Evolutionary conservation across 2,888 invertebrate genomes (phyloP).

Genomic region (Syritta pipiens): DNA sequence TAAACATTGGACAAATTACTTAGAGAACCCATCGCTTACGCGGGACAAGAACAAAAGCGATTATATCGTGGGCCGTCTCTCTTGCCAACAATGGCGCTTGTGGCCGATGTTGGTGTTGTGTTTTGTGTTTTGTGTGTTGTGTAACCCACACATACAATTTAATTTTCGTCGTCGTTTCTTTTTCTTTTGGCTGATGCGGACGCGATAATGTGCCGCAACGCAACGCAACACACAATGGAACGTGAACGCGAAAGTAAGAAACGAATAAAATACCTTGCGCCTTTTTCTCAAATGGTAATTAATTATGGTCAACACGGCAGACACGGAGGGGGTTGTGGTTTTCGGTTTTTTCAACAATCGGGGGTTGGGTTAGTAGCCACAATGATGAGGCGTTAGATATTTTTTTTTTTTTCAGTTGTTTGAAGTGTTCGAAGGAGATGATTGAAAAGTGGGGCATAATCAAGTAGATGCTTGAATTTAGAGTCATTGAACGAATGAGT

Average conservation of each 20-base stretch:
- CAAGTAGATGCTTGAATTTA: no score
- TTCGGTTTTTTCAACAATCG: not conserved
- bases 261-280: slow-evolving; percentile 46
- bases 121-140: no score
- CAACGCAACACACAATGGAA: not conserved
- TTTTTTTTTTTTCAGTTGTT: not conserved
- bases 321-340: not conserved
- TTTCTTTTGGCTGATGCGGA: slow-evolving; percentile 21
- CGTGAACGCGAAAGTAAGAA: slow-evolving; percentile 9
- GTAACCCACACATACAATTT: slow-evolving; percentile 44
- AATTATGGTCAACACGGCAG: slow-evolving; percentile 48
- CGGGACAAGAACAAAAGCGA: slow-evolving; percentile 31
- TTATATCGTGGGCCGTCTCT: slow-evolving; percentile 19
- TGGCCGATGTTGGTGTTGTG: not conserved
- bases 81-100: slow-evolving; percentile 46
- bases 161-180: slow-evolving; percentile 20
- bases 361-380: not conserved
- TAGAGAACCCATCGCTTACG: slow-evolving; percentile 26
- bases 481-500: no score
- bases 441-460: no score
- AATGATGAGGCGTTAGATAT: not conserved
- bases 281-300: slow-evolving; percentile 49
- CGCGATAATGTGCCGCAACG: slow-evolving; percentile 35
- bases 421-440: no score
- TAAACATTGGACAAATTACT: slow-evolving; percentile 47